phyloP scores from a whole-genome alignment of 2,888 invertebrate species.

The Mesochorus sp. region DNA sequence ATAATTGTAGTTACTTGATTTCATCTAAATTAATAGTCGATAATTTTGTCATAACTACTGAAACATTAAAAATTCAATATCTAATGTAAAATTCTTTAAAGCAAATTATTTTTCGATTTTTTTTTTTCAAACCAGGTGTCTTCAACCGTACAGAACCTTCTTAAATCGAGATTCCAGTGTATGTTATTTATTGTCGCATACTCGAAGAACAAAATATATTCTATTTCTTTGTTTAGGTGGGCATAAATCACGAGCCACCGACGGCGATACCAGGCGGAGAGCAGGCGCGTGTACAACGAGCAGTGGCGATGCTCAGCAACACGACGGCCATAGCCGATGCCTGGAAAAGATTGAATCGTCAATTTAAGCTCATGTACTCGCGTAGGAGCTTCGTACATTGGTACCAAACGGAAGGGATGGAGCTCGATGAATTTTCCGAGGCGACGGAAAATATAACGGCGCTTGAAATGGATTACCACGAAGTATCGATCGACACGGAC shows the following conservation, averaged over 20 bases:
- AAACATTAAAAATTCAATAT: too few species aligned
- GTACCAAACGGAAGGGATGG: conserved; percentile 83
- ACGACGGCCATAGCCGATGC: conserved; percentile 86
- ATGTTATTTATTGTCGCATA: too few species aligned
- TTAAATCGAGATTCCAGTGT: too few species aligned
- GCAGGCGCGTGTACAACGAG: conserved; percentile 83
- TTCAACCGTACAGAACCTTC: too few species aligned
- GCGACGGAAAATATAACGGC: conserved; percentile 81
- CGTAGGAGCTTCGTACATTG: conserved; percentile 86
- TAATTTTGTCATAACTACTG: too few species aligned
- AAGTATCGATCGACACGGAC: conserved; percentile 70
- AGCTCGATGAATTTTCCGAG: conserved; percentile 82
- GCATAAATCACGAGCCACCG: conserved; percentile 82
- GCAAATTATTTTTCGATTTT: too few species aligned
- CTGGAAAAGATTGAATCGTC: conserved; percentile 85
- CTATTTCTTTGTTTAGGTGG: conserved; percentile 74
- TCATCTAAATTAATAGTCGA: too few species aligned
- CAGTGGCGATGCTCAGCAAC: conserved; percentile 86
- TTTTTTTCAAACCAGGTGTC: too few species aligned
- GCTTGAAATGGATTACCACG: conserved; percentile 81
- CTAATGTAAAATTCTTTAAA: too few species aligned
- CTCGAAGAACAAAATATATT: too few species aligned
- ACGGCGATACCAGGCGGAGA: conserved; percentile 83
- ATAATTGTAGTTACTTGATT: too few species aligned
- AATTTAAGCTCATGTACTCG: conserved; percentile 85